Conservation (phyloP, 2,888 invertebrate genomes). For the Apocheima hispidaria region DNA sequence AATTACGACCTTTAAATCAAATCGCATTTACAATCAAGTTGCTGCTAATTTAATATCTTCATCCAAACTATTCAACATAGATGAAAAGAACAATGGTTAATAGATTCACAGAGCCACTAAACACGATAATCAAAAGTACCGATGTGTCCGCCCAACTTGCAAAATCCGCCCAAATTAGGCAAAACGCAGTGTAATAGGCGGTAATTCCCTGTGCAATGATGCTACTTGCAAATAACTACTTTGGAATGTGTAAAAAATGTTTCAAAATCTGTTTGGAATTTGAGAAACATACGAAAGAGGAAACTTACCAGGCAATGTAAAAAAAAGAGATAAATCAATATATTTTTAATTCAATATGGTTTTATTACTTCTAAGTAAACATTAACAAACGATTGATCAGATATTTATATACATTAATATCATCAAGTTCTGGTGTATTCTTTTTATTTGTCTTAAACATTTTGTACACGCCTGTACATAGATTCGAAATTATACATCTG, state of each 20-base stretch:
- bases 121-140: conserved; percentile 15
- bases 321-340: too few relatives aligned
- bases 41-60: conserved; percentile 21
- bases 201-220: conserved; percentile 36
- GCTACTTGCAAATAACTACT: conserved; percentile 38
- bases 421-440: too few relatives aligned
- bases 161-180: conserved; percentile 18
- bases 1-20: too few relatives aligned
- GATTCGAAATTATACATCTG: too few relatives aligned
- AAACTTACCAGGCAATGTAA: neutral
- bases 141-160: conserved; percentile 13
- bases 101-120: conserved; percentile 17
- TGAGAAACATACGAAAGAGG: neutral
- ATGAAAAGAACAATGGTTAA: conserved; percentile 29
- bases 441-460: too few relatives aligned
- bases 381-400: too few relatives aligned
- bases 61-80: conserved; percentile 10
- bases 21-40: conserved; percentile 10
- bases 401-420: too few relatives aligned
- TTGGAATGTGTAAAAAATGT: conserved; percentile 40
- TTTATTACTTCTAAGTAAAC: too few relatives aligned
- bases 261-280: conserved; percentile 35
- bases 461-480: too few relatives aligned
- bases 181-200: conserved; percentile 32
- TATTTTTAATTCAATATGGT: too few relatives aligned